phyloP scores from a whole-genome alignment of 2,888 invertebrate genomes.

The Leptopilina syphax region DNA sequence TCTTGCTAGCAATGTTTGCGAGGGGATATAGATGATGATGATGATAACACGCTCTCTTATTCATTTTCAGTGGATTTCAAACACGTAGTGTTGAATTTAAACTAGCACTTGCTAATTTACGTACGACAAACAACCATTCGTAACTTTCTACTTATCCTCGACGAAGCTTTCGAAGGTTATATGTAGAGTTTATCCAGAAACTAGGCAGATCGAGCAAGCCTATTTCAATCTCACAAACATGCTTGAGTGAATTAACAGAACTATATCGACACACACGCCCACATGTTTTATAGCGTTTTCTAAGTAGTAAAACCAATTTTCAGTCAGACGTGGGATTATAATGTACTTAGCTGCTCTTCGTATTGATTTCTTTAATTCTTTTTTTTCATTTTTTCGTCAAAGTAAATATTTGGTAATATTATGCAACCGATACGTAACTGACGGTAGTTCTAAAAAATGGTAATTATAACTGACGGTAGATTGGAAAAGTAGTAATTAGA shows the following conservation, averaged over 20 bases:
- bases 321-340: too few relatives aligned
- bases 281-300: too few relatives aligned
- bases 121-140: slow-evolving; percentile 56
- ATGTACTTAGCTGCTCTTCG: too few relatives aligned
- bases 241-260: slow-evolving; percentile 46
- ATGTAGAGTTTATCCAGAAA: slow-evolving; percentile 12
- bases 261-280: too few relatives aligned
- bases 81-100: slow-evolving; percentile 3
- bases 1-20: slow-evolving; percentile 11
- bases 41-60: slow-evolving; percentile 13
- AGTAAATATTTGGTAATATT: too few relatives aligned
- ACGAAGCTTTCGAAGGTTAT: slow-evolving; percentile 44
- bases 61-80: background rate
- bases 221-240: slow-evolving; percentile 9
- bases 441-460: too few relatives aligned
- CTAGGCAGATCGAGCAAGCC: slow-evolving; percentile 31
- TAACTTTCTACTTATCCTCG: slow-evolving; percentile 54
- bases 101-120: slow-evolving; percentile 57
- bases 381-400: too few relatives aligned
- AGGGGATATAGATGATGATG: background rate
- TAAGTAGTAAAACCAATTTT: too few relatives aligned
- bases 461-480: too few relatives aligned
- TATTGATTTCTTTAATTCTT: too few relatives aligned
- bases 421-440: too few relatives aligned
- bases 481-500: too few relatives aligned